phyloP scores from a whole-genome alignment of 2,888 invertebrate species.

The Mythimna impura region DNA sequence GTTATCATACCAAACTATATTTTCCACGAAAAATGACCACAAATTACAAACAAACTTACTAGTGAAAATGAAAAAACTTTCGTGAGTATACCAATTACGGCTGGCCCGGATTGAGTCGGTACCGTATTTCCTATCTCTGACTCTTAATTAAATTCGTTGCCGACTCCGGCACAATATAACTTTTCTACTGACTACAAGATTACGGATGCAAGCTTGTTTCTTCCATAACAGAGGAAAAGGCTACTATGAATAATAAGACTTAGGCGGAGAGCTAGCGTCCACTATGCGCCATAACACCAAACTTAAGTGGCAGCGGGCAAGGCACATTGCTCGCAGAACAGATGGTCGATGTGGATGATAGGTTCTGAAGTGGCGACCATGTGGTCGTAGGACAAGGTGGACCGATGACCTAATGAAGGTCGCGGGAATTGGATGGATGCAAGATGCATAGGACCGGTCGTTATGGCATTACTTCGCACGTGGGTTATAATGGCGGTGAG shows the following conservation, averaged over 20 bases:
- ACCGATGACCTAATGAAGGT: too few species aligned
- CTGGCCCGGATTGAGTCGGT: conserved; percentile 47
- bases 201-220: conserved; percentile 53
- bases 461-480: too few species aligned
- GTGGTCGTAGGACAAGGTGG: too few species aligned
- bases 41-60: conserved; percentile 35
- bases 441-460: too few species aligned
- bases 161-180: conserved; percentile 55
- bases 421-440: too few species aligned
- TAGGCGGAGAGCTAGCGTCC: conserved; percentile 40
- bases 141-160: conserved; percentile 63
- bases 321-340: too few species aligned
- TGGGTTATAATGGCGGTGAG: too few species aligned
- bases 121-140: conserved; percentile 56
- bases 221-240: conserved; percentile 25
- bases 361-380: too few species aligned
- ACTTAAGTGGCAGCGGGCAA: too few species aligned
- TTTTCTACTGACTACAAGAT: conserved; percentile 58
- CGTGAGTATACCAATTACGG: conserved; percentile 52
- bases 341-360: too few species aligned
- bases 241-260: conserved; percentile 52
- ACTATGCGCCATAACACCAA: background rate
- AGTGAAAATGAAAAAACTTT: conserved; percentile 48
- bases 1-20: conserved; percentile 21
- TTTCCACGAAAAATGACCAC: conserved; percentile 18